These are phyloP conservation scores for Poecile montanus DNA, from an alignment of 2,797 vertebrate species.

Conservation along the genomic window DNA sequence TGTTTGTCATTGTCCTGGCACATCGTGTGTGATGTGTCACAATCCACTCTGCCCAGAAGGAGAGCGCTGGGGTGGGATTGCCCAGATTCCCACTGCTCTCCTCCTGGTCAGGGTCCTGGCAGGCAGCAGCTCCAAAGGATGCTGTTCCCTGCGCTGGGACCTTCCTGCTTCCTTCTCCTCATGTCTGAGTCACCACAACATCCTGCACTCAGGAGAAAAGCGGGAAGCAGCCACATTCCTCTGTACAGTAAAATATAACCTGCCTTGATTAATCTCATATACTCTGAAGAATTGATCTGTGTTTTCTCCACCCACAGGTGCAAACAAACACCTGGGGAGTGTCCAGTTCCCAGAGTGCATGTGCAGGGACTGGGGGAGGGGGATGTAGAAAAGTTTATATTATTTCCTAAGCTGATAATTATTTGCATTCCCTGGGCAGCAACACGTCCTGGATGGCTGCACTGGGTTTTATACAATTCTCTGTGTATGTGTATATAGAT, in stretches of 20 bases:
- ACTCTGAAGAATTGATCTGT: constrained; percentile 4
- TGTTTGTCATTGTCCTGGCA: neutral
- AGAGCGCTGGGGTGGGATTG: neutral
- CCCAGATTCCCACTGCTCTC: neutral
- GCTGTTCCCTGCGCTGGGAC: neutral
- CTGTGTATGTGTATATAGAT: neutral
- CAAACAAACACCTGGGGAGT: neutral
- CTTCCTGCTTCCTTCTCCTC: constrained; percentile 13
- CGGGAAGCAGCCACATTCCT: neutral
- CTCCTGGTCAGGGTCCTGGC: neutral
- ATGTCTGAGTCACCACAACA: neutral
- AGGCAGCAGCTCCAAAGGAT: neutral
- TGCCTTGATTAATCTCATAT: constrained; percentile 13
- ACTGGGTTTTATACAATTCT: neutral
- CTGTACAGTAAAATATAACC: neutral
- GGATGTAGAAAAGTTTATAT: neutral
- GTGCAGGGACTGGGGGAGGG: neutral
- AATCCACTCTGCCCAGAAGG: neutral
- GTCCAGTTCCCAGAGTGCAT: constrained; percentile 24
- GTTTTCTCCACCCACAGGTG: constrained; percentile 30
- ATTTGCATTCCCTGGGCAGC: constrained; percentile 7
- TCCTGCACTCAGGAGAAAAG: constrained; percentile 10
- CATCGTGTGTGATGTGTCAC: neutral
- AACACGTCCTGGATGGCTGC: neutral
- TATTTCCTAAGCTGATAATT: neutral